These are phyloP conservation scores for Neosilurus hyrtlii DNA, from an alignment of 2,797 vertebrate species.

Conservation along the genomic window DNA sequence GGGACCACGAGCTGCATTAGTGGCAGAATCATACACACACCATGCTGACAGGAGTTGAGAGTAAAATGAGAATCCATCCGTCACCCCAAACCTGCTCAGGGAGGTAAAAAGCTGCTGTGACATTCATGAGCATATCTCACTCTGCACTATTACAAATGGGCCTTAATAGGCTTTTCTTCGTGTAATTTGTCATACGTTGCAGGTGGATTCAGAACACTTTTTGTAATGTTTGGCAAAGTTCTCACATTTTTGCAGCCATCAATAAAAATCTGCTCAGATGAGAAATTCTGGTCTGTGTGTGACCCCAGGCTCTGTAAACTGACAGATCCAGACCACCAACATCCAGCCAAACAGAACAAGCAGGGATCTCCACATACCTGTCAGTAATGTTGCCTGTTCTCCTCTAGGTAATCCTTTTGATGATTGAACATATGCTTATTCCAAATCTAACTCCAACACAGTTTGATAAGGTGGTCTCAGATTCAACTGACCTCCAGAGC, in stretches of 20 bases:
- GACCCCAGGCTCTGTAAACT: not conserved
- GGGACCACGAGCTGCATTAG: slow-evolving; percentile 47
- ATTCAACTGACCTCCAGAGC: not conserved
- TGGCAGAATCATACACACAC: slow-evolving; percentile 19
- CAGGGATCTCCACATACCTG: not conserved
- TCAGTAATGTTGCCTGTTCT: not conserved
- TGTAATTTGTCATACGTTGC: slow-evolving; percentile 4
- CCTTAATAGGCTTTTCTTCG: slow-evolving; percentile 20
- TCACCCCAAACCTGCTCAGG: slow-evolving; percentile 44
- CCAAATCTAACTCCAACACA: not conserved
- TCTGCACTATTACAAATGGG: slow-evolving; percentile 23
- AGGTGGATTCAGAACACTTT: slow-evolving; percentile 12
- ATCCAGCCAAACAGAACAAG: not conserved
- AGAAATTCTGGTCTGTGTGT: not conserved
- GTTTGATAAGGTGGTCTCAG: not conserved
- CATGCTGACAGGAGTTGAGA: slow-evolving; percentile 31
- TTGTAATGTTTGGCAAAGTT: slow-evolving; percentile 5
- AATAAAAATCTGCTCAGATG: not conserved
- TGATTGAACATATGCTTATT: not conserved
- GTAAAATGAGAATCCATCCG: slow-evolving; percentile 36
- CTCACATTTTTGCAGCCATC: not conserved
- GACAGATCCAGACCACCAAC: not conserved
- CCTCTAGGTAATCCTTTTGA: not conserved
- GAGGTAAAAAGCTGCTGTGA: slow-evolving; percentile 21
- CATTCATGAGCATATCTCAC: slow-evolving; percentile 20